Evolutionary conservation across 1,140 invertebrate species (phyloP), one percentile per base, ranked within the genome.

Genomic region (Fopius arisanus): DNA sequence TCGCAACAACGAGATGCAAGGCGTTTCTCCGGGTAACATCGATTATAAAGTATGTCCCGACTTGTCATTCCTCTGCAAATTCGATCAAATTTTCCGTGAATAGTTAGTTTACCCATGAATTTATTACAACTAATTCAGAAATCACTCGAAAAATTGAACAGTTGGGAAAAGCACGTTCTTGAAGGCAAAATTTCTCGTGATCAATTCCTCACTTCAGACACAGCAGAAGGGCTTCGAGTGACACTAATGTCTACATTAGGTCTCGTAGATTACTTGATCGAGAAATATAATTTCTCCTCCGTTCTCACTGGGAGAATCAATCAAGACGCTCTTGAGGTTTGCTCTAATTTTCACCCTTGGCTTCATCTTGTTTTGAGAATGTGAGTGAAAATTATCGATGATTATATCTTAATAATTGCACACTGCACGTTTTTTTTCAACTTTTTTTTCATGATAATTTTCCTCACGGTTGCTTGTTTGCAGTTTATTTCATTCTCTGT

Each of bases 1-100:
- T 65, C 26, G 51, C n/a, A 72, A 72, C 16, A 14, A 10, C 6
- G 26, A 33, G 6, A 62, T 63, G 31, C 54, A 72, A 37, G 70
- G 70, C 4, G 51, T 72, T 28, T 63, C 54, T 3, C 54, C 70
- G 19, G n/a, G 29, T 63, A 33, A n/a, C 37, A 19, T 33, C 5
- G 70, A 72, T 40, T 72, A 31, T 41, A 37, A 63, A 59, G 70
- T 72, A 51, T 6, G 51, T 21, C n/a, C 12, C 7, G n/a, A 43
- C 14, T 43, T 4, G 9, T 43, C n/a, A 43, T 43, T 31, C 29
- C 29, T 31, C 29, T 31, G 29, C 7, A n/a, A n/a, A n/a, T n/a
- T 37, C 12, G 33, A 37, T 12, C 33, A 37, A 37, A 6, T 43
- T 43, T n/a, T 43, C n/a, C 40, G 14, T 43, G 29, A 31, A 31